Evolutionary conservation across 1,140 invertebrate genomes (phyloP).

Genomic region (Cherax destructor): DNA sequence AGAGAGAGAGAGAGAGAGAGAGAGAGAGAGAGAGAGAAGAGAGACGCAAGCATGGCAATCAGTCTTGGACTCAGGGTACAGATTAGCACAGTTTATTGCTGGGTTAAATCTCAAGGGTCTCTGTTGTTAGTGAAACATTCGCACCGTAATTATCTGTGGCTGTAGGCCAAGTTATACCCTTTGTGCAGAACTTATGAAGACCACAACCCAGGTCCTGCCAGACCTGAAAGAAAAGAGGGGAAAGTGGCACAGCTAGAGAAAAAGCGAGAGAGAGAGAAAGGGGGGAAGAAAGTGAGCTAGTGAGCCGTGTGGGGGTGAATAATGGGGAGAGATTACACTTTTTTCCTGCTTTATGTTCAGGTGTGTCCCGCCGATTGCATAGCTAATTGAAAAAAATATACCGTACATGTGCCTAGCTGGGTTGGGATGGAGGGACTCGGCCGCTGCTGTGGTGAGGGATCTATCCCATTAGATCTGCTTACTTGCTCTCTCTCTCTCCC

Average conservation of each 20-base stretch:
- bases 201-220: background rate
- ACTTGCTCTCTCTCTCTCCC: too few relatives aligned
- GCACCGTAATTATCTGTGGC: slow-evolving; percentile 23
- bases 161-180: slow-evolving; percentile 32
- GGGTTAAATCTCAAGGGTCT: slow-evolving; percentile 10
- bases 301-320: background rate
- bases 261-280: slow-evolving; percentile 3
- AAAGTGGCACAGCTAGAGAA: background rate
- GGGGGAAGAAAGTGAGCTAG: background rate
- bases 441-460: background rate
- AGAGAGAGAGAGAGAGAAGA: background rate
- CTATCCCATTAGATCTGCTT: background rate
- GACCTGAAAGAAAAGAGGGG: background rate
- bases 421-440: background rate
- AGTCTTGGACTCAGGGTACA: slow-evolving; percentile 30
- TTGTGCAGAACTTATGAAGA: background rate
- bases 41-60: slow-evolving; percentile 7
- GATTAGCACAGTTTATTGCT: slow-evolving; percentile 33
- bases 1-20: background rate
- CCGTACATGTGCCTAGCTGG: slow-evolving; percentile 16
- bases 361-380: slow-evolving; percentile 25
- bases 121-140: slow-evolving; percentile 42
- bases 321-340: slow-evolving; percentile 34
- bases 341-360: slow-evolving; percentile 27
- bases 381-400: slow-evolving; percentile 37